Evolutionary conservation across 1,140 invertebrate genomes (phyloP).

Genomic region (Lasioglossum albipes): DNA sequence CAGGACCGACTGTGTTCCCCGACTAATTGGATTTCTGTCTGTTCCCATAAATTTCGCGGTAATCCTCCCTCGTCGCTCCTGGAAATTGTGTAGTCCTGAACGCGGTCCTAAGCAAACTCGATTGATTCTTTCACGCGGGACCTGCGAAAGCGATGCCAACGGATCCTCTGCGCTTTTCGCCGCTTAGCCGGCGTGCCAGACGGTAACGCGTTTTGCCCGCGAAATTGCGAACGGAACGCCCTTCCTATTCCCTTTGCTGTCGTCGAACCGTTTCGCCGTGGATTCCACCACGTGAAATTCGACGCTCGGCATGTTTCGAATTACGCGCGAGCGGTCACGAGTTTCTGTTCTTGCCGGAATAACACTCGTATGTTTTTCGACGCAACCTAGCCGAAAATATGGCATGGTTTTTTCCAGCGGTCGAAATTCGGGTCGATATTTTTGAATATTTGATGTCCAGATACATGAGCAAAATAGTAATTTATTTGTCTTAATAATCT

Average conservation of each 20-base stretch:
- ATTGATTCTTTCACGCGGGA: background rate
- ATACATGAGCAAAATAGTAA: too few species aligned
- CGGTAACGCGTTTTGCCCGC: background rate
- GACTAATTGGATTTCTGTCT: slow-evolving; percentile 46
- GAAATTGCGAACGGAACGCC: background rate
- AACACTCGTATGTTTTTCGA: too few species aligned
- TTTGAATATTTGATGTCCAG: too few species aligned
- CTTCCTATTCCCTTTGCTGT: background rate
- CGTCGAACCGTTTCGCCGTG: background rate
- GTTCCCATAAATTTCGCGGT: slow-evolving; percentile 39
- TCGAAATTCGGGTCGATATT: too few species aligned
- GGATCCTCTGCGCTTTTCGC: too few species aligned
- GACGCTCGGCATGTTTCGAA: background rate
- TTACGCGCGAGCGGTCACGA: too few species aligned
- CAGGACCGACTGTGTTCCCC: slow-evolving; percentile 31
- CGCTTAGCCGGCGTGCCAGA: too few species aligned
- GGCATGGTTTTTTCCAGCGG: too few species aligned
- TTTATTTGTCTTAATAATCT: too few species aligned
- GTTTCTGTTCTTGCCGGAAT: too few species aligned
- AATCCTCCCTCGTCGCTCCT: slow-evolving; percentile 12
- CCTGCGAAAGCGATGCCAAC: background rate
- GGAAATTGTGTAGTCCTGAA: slow-evolving; percentile 14
- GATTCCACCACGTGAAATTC: background rate
- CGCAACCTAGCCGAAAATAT: too few species aligned
- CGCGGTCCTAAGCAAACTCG: background rate